Evolutionary conservation across 1,140 invertebrate genomes (phyloP).

Genomic region (Whitmania pigra): DNA sequence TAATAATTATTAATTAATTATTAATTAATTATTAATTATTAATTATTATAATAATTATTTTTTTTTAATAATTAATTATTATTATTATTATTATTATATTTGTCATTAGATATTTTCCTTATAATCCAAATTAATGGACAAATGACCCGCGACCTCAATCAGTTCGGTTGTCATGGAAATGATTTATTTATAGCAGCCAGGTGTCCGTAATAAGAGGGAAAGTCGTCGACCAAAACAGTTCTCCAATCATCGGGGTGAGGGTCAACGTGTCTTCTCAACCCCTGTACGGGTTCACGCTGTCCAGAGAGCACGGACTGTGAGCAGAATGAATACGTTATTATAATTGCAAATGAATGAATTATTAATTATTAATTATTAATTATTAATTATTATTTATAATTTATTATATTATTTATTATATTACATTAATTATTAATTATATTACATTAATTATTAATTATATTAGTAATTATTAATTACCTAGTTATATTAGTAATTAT

Average conservation of each 20-base stretch:
- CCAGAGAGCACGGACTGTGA: conserved; percentile 84
- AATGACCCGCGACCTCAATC: no score
- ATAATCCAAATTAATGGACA: no score
- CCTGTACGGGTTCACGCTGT: conserved; percentile 83
- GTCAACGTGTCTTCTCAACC: conserved; percentile 83
- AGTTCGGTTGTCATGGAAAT: no score
- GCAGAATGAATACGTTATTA: conserved; percentile 37
- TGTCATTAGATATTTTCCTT: no score
- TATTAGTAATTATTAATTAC: not conserved
- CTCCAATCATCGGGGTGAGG: conserved; percentile 80
- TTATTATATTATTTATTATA: no score
- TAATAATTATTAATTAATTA: no score
- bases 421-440: not conserved
- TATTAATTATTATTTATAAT: not conserved
- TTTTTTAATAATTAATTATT: no score
- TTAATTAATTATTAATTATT: no score
- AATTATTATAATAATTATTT: no score
- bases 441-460: not conserved
- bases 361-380: conserved; percentile 4
- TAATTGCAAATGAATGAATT: not conserved
- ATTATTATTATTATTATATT: no score
- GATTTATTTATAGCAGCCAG: conserved; percentile 53
- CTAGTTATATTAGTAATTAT: no score
- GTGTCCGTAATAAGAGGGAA: conserved; percentile 86
- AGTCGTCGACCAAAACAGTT: conserved; percentile 75